phyloP scores from a whole-genome alignment of 2,797 vertebrate species.

The Lithobates sylvaticus region DNA sequence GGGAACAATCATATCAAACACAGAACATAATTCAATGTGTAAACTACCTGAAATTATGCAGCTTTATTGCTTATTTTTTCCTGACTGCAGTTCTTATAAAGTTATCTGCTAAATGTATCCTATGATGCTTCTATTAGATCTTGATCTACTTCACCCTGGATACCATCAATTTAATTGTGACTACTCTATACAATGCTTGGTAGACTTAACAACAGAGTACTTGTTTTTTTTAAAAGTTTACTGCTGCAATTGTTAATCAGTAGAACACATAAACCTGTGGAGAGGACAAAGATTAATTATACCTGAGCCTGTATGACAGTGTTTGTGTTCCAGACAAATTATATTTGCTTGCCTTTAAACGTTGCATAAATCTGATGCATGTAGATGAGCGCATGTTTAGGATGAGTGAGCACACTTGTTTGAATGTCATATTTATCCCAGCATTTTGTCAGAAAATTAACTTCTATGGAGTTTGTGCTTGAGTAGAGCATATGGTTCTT shows the following conservation, averaged over 20 bases:
- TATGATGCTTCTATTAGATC: not conserved
- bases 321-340: slow-evolving; percentile 87
- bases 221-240: slow-evolving; percentile 74
- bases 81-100: no score
- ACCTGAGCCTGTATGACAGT: slow-evolving; percentile 79
- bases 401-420: slow-evolving; percentile 99
- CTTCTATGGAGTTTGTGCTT: slow-evolving; percentile 97
- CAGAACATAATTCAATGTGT: no score
- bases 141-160: not conserved
- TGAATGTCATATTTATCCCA: slow-evolving; percentile 99
- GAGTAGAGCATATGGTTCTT: slow-evolving; percentile 99
- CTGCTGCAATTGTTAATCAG: slow-evolving; percentile 69
- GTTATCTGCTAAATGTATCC: no score
- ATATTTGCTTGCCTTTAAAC: slow-evolving; percentile 87
- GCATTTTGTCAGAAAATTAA: slow-evolving; percentile 99
- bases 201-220: slow-evolving; percentile 14
- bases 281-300: slow-evolving; percentile 85
- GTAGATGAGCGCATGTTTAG: slow-evolving; percentile 93
- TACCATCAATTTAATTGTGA: not conserved
- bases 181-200: not conserved
- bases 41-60: not conserved
- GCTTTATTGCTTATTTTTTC: not conserved
- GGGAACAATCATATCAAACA: no score
- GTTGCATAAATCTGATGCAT: slow-evolving; percentile 89
- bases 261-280: slow-evolving; percentile 74